Base-by-base conservation (phyloP, 1,140 invertebrate genomes). In the Cydia pomonella region DNA sequence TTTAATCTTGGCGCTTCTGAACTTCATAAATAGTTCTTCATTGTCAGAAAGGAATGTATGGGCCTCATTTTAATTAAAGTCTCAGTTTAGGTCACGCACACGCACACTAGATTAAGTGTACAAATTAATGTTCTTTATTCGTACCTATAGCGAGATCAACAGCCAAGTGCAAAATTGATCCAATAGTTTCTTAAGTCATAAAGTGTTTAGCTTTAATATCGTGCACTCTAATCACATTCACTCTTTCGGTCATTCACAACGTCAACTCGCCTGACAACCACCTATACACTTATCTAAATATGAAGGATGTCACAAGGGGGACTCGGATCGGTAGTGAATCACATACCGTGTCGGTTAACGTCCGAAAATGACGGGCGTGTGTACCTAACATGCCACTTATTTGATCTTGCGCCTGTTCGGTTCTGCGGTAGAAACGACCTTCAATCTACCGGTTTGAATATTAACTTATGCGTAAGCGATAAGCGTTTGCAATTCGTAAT, bases 271-370 rank as follows among this genome's bases (percentile, higher is more conserved):
- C 16, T 16, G 25, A 10, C 25, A 16, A 5, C 25, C 25, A 25
- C 1, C 27, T 23, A 59, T 7, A 18, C n/a, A 18, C 7, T 23
- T 59, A 10, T 69, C 27, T 38, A 33, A n/a, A 38, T 69, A 18
- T 18, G 29, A 69, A 69, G 64, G 16, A 33, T 69, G 64, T 69
- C 33, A 33, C 27, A 41, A 16, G 25, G 63, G 64, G 29, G 29
- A 38, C 64, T 69, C 18, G 64, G 64, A 25, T 29, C 63, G 63
- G 0, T 7, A 66, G 77, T 83, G 80, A 80, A 78, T 80, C 81
- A 81, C 77, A 74, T 63, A 84, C 77, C 86, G 84, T 87, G 79
- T 84, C 86, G 86, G 84, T 80, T 83, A 84, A 85, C 75, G 85
- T 79, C 79, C 80, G 78, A 83, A 86, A 85, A 86, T 84, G 79